These are phyloP conservation scores for Microtus oregoni DNA, from an alignment of 2,113 vertebrate genomes.

Conservation along the genomic window DNA sequence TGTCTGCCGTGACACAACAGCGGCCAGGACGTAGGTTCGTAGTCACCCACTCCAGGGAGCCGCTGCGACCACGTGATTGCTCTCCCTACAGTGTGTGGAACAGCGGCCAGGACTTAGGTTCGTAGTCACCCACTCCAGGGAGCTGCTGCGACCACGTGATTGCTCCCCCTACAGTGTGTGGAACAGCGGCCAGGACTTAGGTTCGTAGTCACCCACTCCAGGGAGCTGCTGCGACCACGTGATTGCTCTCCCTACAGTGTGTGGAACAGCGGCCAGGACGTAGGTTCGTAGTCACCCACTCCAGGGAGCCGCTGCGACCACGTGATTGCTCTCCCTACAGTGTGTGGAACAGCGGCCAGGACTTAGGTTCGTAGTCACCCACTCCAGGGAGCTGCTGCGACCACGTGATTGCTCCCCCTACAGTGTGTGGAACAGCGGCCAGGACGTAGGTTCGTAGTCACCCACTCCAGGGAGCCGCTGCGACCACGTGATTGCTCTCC, in stretches of 20 bases:
- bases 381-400: background rate
- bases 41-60: background rate
- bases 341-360: no score
- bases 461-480: background rate
- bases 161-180: background rate
- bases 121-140: background rate
- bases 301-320: fast-evolving
- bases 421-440: background rate
- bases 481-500: fast-evolving
- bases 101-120: no score
- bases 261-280: no score
- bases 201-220: background rate
- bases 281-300: background rate
- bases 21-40: background rate
- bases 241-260: background rate
- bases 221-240: fast-evolving
- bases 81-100: background rate
- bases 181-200: no score
- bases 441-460: background rate
- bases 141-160: fast-evolving
- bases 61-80: fast-evolving
- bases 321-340: background rate
- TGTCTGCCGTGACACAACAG: background rate
- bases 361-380: background rate
- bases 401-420: fast-evolving